These are phyloP conservation scores for Poeciliopsis turneri DNA, from an alignment of 2,797 vertebrate species.

Conservation along the genomic window DNA sequence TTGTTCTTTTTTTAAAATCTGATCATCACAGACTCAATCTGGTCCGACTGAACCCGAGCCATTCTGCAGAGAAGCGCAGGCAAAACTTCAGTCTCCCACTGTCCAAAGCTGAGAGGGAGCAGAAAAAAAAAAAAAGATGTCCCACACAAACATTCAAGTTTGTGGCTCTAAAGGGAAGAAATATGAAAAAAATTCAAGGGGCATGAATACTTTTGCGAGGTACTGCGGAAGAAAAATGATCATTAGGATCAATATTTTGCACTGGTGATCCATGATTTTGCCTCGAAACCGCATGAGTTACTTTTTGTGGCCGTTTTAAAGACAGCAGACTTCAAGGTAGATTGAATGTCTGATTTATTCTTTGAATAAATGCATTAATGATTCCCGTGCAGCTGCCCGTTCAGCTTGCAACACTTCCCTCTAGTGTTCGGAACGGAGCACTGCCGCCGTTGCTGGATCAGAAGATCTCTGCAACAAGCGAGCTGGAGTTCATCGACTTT, in stretches of 20 bases:
- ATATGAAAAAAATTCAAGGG: not conserved
- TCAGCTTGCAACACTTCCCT: slow-evolving; percentile 12
- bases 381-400: not conserved
- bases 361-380: not conserved
- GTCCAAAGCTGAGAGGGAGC: not conserved
- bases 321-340: not conserved
- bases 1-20: not conserved
- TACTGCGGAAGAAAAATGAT: not conserved
- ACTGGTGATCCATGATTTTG: not conserved
- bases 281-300: not conserved
- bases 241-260: not conserved
- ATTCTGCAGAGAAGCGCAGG: not conserved
- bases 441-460: not conserved
- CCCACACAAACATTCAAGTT: not conserved
- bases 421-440: slow-evolving; percentile 21
- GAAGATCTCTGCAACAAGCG: not conserved
- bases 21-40: not conserved
- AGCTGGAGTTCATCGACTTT: not conserved
- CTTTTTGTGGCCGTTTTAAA: not conserved
- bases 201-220: not conserved
- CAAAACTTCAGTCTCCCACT: not conserved
- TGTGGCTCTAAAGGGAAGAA: not conserved
- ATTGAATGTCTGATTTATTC: not conserved
- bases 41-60: not conserved
- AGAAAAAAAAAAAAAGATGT: not conserved